A percentile compares a stretch with the other conserved stretches of the same genome.
These are phyloP conservation scores for Campylomormyrus numenius DNA, from an alignment of 2,113 vertebrate genomes.

Conservation along the genomic window DNA sequence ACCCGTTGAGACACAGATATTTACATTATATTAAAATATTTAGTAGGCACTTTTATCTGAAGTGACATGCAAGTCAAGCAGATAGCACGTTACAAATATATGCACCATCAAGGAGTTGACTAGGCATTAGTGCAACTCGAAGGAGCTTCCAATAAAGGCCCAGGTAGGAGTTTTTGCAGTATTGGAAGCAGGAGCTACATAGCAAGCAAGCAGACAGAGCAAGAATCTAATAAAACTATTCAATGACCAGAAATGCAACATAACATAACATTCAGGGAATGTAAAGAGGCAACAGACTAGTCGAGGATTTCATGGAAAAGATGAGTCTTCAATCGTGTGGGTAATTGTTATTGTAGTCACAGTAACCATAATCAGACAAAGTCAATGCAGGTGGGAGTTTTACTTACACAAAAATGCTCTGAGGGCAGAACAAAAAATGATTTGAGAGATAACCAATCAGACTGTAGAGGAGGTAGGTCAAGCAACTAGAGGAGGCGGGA, in stretches of 20 bases:
- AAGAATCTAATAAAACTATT: not conserved
- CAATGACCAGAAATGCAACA: not conserved
- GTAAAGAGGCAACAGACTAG: not conserved
- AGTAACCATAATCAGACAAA: slow-evolving; percentile 22
- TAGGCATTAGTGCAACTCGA: not conserved
- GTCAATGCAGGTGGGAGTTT: not conserved
- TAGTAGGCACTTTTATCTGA: not conserved
- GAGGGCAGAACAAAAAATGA: no score
- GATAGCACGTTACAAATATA: not conserved
- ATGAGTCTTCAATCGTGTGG: not conserved
- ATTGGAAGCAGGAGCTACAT: not conserved
- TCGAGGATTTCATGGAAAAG: not conserved
- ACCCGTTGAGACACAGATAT: not conserved
- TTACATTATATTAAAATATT: not conserved
- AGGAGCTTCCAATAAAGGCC: not conserved
- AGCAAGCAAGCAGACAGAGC: not conserved
- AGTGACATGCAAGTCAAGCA: not conserved
- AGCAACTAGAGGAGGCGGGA: no score
- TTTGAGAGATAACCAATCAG: no score
- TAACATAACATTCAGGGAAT: not conserved
- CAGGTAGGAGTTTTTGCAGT: not conserved
- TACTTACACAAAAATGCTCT: no score
- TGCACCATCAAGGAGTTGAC: not conserved
- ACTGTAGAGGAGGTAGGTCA: no score
- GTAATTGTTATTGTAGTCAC: slow-evolving; percentile 12